Evolutionary conservation across 2,888 invertebrate species (phyloP).

Genomic region (Agrotis clavis): DNA sequence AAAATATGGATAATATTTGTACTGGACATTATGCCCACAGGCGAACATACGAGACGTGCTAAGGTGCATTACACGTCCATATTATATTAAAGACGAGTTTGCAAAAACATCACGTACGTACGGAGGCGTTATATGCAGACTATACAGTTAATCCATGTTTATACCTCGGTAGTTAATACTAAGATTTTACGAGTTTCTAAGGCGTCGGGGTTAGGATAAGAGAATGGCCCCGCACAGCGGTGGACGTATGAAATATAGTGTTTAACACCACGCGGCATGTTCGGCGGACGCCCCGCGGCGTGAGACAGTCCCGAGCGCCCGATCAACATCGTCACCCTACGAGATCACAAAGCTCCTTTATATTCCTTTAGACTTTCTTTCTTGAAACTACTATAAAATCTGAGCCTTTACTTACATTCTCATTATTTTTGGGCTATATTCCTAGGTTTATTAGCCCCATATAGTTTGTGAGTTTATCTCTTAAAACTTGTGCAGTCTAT

Average conservation of each 20-base stretch:
- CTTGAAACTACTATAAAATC: conserved; percentile 57
- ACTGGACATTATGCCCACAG: background rate
- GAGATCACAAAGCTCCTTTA: conserved; percentile 55
- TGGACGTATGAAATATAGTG: conserved; percentile 86
- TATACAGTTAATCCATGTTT: conserved; percentile 64
- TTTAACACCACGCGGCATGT: conserved; percentile 89
- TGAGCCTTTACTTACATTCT: conserved; percentile 48
- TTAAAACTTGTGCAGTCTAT: conserved; percentile 11
- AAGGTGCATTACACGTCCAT: conserved; percentile 22
- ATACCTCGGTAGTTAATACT: conserved; percentile 76
- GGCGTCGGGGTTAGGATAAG: conserved; percentile 77
- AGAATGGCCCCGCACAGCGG: conserved; percentile 83
- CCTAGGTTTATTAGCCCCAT: too few relatives aligned
- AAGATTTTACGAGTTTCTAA: conserved; percentile 81
- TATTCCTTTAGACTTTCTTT: conserved; percentile 54
- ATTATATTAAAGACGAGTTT: conserved; percentile 24
- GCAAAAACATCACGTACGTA: conserved; percentile 55
- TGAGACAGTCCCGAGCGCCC: conserved; percentile 57
- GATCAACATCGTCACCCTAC: conserved; percentile 67
- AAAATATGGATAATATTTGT: background rate
- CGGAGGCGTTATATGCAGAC: conserved; percentile 44
- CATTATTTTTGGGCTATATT: conserved; percentile 39
- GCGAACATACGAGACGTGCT: conserved; percentile 20
- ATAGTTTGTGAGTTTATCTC: conserved; percentile 22
- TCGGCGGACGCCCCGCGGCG: conserved; percentile 77